Conservation (phyloP, 2,113 vertebrate genomes). For the Prinia subflava region DNA sequence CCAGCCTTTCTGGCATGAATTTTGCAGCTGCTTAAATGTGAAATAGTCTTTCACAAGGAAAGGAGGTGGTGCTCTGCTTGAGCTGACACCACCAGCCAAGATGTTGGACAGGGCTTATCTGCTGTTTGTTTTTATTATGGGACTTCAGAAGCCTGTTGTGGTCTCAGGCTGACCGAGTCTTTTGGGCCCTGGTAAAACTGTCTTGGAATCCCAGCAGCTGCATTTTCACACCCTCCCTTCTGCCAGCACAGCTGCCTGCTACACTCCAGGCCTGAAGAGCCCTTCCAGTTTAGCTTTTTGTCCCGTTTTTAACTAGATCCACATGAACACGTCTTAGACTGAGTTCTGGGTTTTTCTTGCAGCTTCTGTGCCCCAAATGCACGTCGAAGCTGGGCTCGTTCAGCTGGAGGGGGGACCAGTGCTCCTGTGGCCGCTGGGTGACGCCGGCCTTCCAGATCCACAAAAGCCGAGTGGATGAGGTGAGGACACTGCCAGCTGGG, state of each 20-base stretch:
- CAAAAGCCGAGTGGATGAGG: conserved; percentile 89
- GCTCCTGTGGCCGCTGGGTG: conserved; percentile 93
- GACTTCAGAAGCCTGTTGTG: not conserved
- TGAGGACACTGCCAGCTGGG: conserved; percentile 63
- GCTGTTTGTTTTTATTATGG: not conserved
- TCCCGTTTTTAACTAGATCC: not conserved
- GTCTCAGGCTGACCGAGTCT: not conserved
- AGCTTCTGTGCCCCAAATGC: conserved; percentile 96
- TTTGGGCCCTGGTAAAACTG: not conserved
- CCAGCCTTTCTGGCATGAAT: accelerated
- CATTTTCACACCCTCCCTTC: not conserved
- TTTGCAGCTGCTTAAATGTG: not conserved
- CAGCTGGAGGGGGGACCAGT: conserved; percentile 91
- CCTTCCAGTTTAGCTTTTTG: not conserved
- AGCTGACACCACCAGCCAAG: not conserved
- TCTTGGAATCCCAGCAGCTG: not conserved
- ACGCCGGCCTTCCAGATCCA: conserved; percentile 94
- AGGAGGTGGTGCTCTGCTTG: not conserved
- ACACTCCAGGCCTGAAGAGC: not conserved
- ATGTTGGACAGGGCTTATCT: not conserved
- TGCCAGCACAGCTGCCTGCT: not conserved
- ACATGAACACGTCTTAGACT: accelerated
- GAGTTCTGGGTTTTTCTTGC: not conserved
- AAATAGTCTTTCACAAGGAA: not conserved
- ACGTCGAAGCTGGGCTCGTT: conserved; percentile 89